Base-by-base conservation (phyloP, 2,797 vertebrate genomes). In the Lindbergichthys nudifrons region DNA sequence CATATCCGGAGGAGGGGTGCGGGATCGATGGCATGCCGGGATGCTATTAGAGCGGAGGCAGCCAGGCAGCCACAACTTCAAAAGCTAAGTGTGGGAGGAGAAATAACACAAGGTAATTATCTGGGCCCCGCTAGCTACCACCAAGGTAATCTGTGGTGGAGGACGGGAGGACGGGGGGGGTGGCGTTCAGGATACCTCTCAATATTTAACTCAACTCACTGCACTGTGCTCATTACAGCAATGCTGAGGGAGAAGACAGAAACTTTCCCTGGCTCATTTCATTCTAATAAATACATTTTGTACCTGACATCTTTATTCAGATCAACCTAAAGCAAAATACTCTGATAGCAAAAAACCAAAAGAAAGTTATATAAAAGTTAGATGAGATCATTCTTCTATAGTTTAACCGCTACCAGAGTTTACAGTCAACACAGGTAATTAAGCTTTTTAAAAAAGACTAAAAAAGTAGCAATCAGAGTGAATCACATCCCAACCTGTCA, bases 31-130 rank as follows among this genome's bases (percentile, higher is more conserved):
- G 77, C 64, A 74, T 76, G 75, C 83, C 65, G 58, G 84, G 83
- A 89, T 83, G 86, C 84, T 78, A 79, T 90, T 87, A 88, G 72
- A 84, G 86, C 77, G 32, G 70, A 86, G 75, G 83, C 80, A 50
- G 81, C 47, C 79, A 68, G 80, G 75, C 77, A 69, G 79, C 80
- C 64, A 42, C 45, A 54, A 85, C 88, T 92, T 92, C 86, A 90
- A 92, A 92, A 83, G 83, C 86, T 87, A 84, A 84, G 87, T 88
- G 86, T 90, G 86, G 85, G 86, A 83, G 85, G 86, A 86, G 79
- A 87, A 90, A 89, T 88, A 92, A 88, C 84, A 87, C 85, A 80
- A 89, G 89, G 86, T 90, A 90, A 92, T 92, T 92, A 92, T 91
- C 75, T 81, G 74, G 81, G 76, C 75, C 75, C 87, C 19, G 65